These are phyloP conservation scores for Pyrgilauda ruficollis DNA, from an alignment of 2,113 vertebrate genomes.

Conservation along the genomic window DNA sequence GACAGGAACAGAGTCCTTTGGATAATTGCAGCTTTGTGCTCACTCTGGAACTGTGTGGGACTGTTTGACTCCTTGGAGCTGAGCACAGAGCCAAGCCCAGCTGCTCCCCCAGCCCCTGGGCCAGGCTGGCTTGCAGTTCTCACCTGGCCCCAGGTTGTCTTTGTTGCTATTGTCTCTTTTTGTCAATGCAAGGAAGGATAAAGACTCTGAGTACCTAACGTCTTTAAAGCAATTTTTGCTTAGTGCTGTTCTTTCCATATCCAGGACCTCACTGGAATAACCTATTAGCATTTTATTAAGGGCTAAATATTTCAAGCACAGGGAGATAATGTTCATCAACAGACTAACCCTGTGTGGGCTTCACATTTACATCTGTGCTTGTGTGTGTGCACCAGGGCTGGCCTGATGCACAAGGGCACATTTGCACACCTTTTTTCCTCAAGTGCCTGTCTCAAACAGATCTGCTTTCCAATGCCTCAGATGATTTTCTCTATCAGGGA, in stretches of 20 bases:
- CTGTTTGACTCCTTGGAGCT: background rate
- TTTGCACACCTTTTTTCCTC: background rate
- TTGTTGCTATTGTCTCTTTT: background rate
- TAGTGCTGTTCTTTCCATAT: background rate
- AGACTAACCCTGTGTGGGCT: background rate
- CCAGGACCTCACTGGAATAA: background rate
- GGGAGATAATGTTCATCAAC: background rate
- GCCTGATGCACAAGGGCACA: background rate
- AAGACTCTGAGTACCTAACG: background rate
- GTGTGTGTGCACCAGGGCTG: background rate
- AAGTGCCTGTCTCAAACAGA: conserved; percentile 12
- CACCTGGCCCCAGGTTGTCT: background rate
- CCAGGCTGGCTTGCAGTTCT: background rate
- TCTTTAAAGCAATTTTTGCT: background rate
- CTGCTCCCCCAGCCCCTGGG: background rate
- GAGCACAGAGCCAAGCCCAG: conserved; percentile 6
- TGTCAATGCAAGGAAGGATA: background rate
- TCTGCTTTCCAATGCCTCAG: conserved; percentile 29
- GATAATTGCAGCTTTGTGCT: background rate
- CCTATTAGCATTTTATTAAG: background rate
- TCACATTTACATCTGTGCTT: background rate
- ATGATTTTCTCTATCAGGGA: conserved; percentile 55
- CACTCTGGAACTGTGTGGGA: background rate
- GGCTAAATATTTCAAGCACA: background rate
- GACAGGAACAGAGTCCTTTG: background rate